phyloP scores from a whole-genome alignment of 2,888 invertebrate species.

The Kryphioiulus occultus region DNA sequence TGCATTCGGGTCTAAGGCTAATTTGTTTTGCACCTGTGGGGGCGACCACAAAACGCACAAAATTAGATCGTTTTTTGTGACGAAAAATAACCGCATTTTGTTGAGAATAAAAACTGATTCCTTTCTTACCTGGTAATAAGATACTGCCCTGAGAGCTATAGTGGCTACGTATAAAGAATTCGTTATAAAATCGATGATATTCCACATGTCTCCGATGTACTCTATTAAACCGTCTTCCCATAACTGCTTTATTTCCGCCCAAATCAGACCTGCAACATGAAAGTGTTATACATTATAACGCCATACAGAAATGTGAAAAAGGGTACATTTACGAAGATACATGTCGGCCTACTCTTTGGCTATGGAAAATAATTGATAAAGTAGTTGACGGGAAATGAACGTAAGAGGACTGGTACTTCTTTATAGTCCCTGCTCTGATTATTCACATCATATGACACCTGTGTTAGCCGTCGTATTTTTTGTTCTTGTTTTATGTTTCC shows the following conservation, averaged over 20 bases:
- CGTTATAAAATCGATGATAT: slow-evolving; percentile 98
- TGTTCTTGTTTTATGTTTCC: too few species aligned
- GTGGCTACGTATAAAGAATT: slow-evolving; percentile 98
- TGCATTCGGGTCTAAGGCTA: slow-evolving; percentile 59
- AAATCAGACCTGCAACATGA: slow-evolving; percentile 80
- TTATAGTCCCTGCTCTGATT: too few species aligned
- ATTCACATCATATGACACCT: too few species aligned
- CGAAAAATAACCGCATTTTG: not conserved
- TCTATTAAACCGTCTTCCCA: slow-evolving; percentile 98
- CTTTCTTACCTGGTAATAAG: slow-evolving; percentile 87
- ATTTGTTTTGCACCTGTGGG: slow-evolving; percentile 76
- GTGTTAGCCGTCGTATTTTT: too few species aligned
- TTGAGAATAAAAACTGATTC: not conserved
- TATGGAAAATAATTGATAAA: too few species aligned
- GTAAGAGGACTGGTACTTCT: too few species aligned
- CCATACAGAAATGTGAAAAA: not conserved
- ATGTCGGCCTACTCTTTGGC: too few species aligned
- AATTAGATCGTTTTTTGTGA: not conserved
- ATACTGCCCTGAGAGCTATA: slow-evolving; percentile 90
- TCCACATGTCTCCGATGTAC: slow-evolving; percentile 99
- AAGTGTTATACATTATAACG: not conserved
- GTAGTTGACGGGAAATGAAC: too few species aligned
- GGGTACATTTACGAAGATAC: too few species aligned
- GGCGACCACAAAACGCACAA: not conserved
- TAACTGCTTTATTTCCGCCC: slow-evolving; percentile 98